Evolutionary conservation across 1,140 invertebrate genomes (phyloP).

Genomic region (Drosophila neocordata): DNA sequence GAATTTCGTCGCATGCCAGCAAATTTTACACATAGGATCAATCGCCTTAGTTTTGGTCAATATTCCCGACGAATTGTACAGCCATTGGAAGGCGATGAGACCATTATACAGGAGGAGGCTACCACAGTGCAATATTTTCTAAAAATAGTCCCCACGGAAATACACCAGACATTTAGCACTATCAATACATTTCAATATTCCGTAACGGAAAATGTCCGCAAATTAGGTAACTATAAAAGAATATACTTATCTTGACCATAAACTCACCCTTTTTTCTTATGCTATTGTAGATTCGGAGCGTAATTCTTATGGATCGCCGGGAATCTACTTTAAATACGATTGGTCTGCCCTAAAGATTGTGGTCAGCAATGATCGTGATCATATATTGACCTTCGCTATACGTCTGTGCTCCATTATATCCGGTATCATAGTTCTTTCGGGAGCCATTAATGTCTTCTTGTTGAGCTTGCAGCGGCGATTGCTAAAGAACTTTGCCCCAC

Average conservation of each 20-base stretch:
- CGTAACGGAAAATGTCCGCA: slow-evolving; percentile 93
- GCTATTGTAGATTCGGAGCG: slow-evolving; percentile 84
- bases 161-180: slow-evolving; percentile 88
- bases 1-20: slow-evolving; percentile 90
- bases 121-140: slow-evolving; percentile 94
- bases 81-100: slow-evolving; percentile 96
- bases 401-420: slow-evolving; percentile 94
- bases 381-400: slow-evolving; percentile 91
- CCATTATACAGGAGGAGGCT: slow-evolving; percentile 87
- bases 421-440: slow-evolving; percentile 94
- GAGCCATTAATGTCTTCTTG: slow-evolving; percentile 79
- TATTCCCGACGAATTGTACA: slow-evolving; percentile 91
- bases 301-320: slow-evolving; percentile 95
- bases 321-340: slow-evolving; percentile 98
- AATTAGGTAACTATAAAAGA: slow-evolving; percentile 85
- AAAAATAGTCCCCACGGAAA: slow-evolving; percentile 96
- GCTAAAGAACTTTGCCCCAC: slow-evolving; percentile 51
- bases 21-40: slow-evolving; percentile 97
- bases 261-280: background rate
- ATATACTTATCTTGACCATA: too few relatives aligned
- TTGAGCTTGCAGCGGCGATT: slow-evolving; percentile 45
- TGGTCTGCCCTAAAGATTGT: slow-evolving; percentile 94
- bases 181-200: slow-evolving; percentile 96
- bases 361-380: slow-evolving; percentile 91
- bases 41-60: slow-evolving; percentile 96